Evolutionary conservation across 2,113 vertebrate genomes (phyloP).

Genomic region (Spermophilus dauricus): DNA sequence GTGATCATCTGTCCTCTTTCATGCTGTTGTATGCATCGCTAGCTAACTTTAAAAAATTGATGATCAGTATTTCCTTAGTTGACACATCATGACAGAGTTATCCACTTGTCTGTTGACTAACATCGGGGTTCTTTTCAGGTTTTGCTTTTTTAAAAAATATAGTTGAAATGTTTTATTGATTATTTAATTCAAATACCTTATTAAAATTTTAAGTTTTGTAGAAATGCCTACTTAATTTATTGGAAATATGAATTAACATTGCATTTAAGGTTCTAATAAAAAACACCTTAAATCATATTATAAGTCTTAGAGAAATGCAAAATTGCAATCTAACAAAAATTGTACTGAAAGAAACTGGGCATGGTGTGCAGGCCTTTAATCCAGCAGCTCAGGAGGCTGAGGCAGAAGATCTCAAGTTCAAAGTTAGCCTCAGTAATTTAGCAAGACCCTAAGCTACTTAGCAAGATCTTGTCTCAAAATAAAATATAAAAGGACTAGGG

Average conservation of each 20-base stretch:
- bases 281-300: neutral
- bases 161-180: too few relatives aligned
- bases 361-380: too few relatives aligned
- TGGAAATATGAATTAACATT: neutral
- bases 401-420: neutral
- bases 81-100: too few relatives aligned
- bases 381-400: neutral
- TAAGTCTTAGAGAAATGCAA: neutral
- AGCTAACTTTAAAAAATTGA: too few relatives aligned
- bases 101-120: too few relatives aligned
- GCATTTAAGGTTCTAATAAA: neutral
- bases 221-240: neutral
- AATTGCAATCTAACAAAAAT: neutral
- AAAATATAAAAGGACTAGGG: neutral
- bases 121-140: too few relatives aligned
- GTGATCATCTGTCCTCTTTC: too few relatives aligned
- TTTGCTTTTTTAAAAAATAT: too few relatives aligned
- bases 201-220: neutral
- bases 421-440: neutral
- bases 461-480: neutral
- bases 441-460: too few relatives aligned
- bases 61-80: too few relatives aligned
- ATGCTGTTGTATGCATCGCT: too few relatives aligned
- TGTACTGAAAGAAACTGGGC: neutral
- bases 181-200: too few relatives aligned